Evolutionary conservation across 1,140 invertebrate species (phyloP).

Genomic region (Bactericera cockerelli): DNA sequence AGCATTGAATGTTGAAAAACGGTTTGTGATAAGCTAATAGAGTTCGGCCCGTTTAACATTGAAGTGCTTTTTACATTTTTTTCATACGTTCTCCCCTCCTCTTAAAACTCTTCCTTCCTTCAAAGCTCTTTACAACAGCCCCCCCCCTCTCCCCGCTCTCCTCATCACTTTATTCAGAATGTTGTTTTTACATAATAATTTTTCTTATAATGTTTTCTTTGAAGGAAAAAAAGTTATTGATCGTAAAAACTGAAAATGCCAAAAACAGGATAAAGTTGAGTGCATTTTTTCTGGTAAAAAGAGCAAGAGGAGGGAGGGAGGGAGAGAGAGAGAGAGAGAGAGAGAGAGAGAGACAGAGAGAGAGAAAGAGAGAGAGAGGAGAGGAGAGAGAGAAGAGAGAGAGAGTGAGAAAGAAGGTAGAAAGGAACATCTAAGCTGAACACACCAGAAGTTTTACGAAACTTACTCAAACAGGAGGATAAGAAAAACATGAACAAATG

Average conservation of each 20-base stretch:
- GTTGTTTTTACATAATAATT: not conserved
- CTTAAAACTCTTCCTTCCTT: not conserved
- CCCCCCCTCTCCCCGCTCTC: not conserved
- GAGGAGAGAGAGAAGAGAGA: too few relatives aligned
- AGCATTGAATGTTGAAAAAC: too few relatives aligned
- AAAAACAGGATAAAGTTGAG: not conserved
- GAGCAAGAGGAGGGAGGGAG: constrained; percentile 9
- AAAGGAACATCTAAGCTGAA: too few relatives aligned
- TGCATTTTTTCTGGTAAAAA: not conserved
- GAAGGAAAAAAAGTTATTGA: constrained; percentile 1
- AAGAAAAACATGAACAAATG: too few relatives aligned
- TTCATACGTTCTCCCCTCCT: too few relatives aligned
- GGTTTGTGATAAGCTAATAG: constrained; percentile 2
- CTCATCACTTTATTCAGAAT: not conserved
- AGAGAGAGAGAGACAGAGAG: constrained; percentile 16
- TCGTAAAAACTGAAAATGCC: constrained; percentile 3
- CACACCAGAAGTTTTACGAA: too few relatives aligned
- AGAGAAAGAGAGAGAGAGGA: constrained; percentile 8
- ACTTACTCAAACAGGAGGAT: too few relatives aligned
- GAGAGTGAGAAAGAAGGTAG: too few relatives aligned
- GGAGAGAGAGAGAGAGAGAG: constrained; percentile 6
- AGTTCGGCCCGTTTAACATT: constrained; percentile 2
- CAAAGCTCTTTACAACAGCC: not conserved
- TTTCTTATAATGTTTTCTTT: constrained; percentile 3
- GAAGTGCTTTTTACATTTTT: not conserved